Percentiles rank a stretch among this genome's conserved stretches.
Evolutionary conservation across 2,797 vertebrate genomes (phyloP).

Genomic region (Platyrinchus mystaceus): DNA sequence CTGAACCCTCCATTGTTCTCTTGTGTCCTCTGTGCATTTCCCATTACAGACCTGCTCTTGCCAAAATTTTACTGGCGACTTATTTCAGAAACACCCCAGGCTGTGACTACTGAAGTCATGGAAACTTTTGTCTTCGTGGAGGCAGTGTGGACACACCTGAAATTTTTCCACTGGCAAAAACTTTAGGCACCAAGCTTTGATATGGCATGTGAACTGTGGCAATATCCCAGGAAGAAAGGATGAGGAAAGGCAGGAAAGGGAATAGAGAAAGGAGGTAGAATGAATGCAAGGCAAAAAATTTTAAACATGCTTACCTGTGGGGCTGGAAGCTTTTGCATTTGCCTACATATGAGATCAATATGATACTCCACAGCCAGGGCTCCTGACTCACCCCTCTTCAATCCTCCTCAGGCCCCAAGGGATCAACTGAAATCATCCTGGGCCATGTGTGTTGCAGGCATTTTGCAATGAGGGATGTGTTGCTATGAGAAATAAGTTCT

Average conservation of each 20-base stretch:
- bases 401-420: neutral
- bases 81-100: neutral
- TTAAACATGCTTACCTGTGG: neutral
- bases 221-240: neutral
- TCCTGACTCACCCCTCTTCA: neutral
- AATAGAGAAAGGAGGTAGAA: neutral
- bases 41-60: neutral
- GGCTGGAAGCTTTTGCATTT: neutral
- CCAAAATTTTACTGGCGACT: neutral
- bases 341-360: neutral
- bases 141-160: neutral
- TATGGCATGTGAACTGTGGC: too few species aligned
- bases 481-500: neutral
- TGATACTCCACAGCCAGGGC: neutral
- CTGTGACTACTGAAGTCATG: neutral
- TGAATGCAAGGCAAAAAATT: neutral
- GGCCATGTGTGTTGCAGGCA: accelerated
- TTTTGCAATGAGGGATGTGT: neutral
- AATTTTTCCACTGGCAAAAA: neutral
- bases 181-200: neutral
- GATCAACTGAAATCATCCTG: neutral
- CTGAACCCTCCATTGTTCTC: neutral
- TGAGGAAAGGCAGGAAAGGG: neutral
- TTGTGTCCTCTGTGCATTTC: neutral
- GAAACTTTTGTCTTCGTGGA: neutral